Percentiles rank a stretch among this genome's conserved stretches.
These are phyloP conservation scores for Pseudolycoriella hygida DNA, from an alignment of 2,888 invertebrate species.

Conservation along the genomic window DNA sequence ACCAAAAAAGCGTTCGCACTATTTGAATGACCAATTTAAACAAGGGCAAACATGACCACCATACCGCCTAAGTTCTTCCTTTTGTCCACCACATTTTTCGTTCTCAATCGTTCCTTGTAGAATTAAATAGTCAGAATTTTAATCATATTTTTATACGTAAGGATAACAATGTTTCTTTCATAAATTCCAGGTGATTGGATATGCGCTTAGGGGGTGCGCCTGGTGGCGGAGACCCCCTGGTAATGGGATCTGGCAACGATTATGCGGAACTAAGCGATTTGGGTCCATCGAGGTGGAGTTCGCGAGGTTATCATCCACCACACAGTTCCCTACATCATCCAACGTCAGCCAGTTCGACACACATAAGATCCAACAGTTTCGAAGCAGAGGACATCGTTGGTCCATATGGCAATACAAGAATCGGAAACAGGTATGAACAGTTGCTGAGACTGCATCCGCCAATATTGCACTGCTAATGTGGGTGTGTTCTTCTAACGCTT, in stretches of 20 bases:
- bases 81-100: no score
- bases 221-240: slow-evolving; percentile 23
- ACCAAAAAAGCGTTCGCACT: no score
- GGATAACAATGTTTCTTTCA: slow-evolving; percentile 3
- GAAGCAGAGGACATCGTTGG: slow-evolving; percentile 28
- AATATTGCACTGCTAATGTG: neutral
- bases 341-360: slow-evolving; percentile 16
- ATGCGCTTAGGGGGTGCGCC: slow-evolving; percentile 18
- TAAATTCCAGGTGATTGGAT: slow-evolving; percentile 14
- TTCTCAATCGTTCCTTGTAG: no score
- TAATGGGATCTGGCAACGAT: slow-evolving; percentile 29
- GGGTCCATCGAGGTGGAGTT: slow-evolving; percentile 30
- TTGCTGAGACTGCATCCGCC: neutral
- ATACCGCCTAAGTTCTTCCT: no score
- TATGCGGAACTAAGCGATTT: slow-evolving; percentile 32
- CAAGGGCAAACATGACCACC: no score
- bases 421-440: slow-evolving; percentile 19
- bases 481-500: neutral
- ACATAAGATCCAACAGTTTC: slow-evolving; percentile 25
- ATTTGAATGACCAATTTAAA: no score
- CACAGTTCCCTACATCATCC: slow-evolving; percentile 20
- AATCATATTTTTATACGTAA: no score
- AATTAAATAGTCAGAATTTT: no score
- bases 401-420: slow-evolving; percentile 20
- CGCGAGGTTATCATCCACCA: slow-evolving; percentile 22